Conservation (phyloP, 2,797 vertebrate genomes). For the Lagodon rhomboides region DNA sequence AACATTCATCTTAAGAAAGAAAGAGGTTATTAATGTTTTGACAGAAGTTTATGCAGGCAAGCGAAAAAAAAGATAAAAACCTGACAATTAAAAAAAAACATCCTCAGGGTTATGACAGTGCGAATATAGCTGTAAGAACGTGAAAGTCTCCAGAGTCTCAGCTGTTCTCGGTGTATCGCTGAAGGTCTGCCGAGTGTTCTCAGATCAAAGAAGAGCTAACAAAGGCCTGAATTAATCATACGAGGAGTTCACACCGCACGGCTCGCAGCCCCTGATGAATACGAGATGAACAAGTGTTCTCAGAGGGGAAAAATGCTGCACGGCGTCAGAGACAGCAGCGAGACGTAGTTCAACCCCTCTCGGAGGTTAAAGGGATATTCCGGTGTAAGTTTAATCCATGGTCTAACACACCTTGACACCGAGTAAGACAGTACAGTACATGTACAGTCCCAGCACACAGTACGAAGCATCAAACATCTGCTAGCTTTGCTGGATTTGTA, state of each 20-base stretch:
- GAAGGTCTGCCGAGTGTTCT: neutral
- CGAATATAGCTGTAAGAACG: too few species aligned
- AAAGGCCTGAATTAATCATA: constrained; percentile 28
- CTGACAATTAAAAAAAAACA: too few species aligned
- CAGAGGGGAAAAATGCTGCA: constrained; percentile 2
- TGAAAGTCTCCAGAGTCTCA: neutral
- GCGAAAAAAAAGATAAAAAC: too few species aligned
- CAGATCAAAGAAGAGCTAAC: constrained; percentile 28
- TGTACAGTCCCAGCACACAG: too few species aligned
- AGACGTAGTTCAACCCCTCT: neutral
- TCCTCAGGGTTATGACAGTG: too few species aligned
- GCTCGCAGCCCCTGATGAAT: constrained; percentile 7
- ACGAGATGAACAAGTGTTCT: neutral
- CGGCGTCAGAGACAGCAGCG: neutral
- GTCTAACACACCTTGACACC: too few species aligned
- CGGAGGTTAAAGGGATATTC: neutral
- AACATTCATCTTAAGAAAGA: neutral
- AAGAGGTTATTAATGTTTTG: neutral
- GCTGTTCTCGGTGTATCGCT: constrained; percentile 9
- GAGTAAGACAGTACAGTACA: too few species aligned
- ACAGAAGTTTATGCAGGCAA: neutral
- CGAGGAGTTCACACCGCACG: neutral
- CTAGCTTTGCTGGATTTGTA: too few species aligned
- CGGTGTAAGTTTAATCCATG: too few species aligned
- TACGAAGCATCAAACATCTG: too few species aligned